These are phyloP conservation scores for Erebia epiphron DNA, from an alignment of 2,888 invertebrate genomes.

Conservation along the genomic window DNA sequence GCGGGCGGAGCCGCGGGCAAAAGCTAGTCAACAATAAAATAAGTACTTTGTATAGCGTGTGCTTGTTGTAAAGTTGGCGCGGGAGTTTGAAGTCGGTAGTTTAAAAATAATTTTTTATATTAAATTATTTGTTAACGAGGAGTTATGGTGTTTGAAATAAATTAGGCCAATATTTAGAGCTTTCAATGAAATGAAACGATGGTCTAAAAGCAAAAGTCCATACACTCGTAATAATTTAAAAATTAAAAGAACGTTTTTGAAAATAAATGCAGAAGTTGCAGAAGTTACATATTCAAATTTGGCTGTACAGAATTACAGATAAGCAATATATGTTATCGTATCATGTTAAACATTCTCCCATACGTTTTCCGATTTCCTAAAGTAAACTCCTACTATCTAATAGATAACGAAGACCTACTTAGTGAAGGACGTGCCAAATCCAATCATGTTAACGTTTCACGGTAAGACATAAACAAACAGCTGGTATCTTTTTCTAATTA, in stretches of 20 bases:
- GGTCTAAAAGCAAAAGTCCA: too few relatives aligned
- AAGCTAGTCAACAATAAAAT: too few relatives aligned
- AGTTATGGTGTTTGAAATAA: background rate
- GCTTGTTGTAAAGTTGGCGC: too few relatives aligned
- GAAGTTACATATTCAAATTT: background rate
- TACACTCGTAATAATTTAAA: too few relatives aligned
- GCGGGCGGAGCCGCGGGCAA: too few relatives aligned
- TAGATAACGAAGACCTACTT: conserved; percentile 5
- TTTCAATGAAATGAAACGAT: too few relatives aligned
- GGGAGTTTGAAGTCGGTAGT: too few relatives aligned
- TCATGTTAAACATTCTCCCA: background rate
- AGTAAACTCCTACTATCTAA: background rate
- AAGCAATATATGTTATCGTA: background rate
- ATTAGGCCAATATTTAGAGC: background rate
- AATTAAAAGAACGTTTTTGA: too few relatives aligned
- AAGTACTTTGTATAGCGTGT: too few relatives aligned
- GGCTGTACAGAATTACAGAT: background rate
- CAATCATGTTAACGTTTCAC: background rate
- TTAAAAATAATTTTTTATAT: too few relatives aligned
- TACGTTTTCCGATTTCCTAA: conserved; percentile 5
- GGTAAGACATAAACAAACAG: background rate
- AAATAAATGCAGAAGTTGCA: background rate
- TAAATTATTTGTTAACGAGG: too few relatives aligned
- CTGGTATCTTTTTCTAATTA: too few relatives aligned
- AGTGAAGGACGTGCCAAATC: conserved; percentile 1